phyloP scores from a whole-genome alignment of 2,888 invertebrate genomes.

The Pristionchus fissidentatus region DNA sequence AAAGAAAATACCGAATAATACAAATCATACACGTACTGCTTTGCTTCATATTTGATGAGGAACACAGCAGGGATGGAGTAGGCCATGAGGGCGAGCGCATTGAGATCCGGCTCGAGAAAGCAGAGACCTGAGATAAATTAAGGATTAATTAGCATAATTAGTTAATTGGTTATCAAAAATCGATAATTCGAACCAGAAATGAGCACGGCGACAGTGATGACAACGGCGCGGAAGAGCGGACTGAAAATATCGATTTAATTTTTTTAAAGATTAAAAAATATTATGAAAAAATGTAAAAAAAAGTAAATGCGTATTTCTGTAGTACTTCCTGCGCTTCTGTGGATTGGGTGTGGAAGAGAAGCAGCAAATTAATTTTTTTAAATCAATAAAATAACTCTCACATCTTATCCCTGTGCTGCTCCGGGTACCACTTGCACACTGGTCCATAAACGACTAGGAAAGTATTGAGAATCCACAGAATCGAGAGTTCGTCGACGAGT shows the following conservation, averaged over 20 bases:
- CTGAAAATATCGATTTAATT: not conserved
- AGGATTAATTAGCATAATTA: too few species aligned
- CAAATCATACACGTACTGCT: conserved; percentile 56
- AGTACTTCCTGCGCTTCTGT: too few species aligned
- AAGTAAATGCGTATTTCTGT: not conserved
- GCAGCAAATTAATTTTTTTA: not conserved
- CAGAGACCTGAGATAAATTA: conserved; percentile 70
- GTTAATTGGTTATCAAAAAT: not conserved
- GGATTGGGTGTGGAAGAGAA: too few species aligned
- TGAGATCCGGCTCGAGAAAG: conserved; percentile 72
- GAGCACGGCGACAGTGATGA: conserved; percentile 64
- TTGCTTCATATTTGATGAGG: conserved; percentile 70
- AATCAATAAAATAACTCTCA: conserved; percentile 47
- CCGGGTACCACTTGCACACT: conserved; percentile 70
- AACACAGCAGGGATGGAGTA: conserved; percentile 69
- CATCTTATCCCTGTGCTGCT: conserved; percentile 61
- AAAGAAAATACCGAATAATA: too few species aligned
- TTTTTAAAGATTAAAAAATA: not conserved
- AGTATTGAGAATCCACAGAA: conserved; percentile 78
- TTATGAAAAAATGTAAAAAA: not conserved
- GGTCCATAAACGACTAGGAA: conserved; percentile 75
- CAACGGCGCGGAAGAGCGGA: conserved; percentile 43
- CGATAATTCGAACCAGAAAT: too few species aligned
- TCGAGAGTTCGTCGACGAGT: conserved; percentile 80
- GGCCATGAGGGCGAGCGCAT: conserved; percentile 72